phyloP scores from a whole-genome alignment of 2,888 invertebrate genomes.

The Homarus gammarus region DNA sequence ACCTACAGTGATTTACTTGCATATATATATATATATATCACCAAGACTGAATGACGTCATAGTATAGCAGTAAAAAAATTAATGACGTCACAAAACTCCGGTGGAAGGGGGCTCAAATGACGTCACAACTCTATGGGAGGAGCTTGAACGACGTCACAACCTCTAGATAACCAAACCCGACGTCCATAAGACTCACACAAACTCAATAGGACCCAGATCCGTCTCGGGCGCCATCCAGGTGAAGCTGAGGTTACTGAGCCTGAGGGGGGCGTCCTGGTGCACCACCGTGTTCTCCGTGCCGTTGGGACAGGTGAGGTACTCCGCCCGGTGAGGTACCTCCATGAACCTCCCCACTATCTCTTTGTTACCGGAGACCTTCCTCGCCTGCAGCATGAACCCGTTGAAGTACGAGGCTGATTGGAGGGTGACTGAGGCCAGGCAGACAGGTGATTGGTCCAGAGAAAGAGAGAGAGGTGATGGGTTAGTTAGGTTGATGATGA shows the following conservation, averaged over 20 bases:
- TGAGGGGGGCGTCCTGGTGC: slow-evolving; percentile 46
- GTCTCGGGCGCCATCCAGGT: slow-evolving; percentile 59
- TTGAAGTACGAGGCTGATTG: slow-evolving; percentile 59
- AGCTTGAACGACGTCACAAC: too few relatives aligned
- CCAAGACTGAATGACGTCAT: too few relatives aligned
- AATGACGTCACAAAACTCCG: too few relatives aligned
- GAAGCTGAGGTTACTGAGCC: slow-evolving; percentile 59
- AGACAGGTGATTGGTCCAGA: background rate
- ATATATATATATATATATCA: too few relatives aligned
- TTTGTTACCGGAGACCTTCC: slow-evolving; percentile 10
- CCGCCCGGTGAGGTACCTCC: slow-evolving; percentile 34
- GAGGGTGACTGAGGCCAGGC: slow-evolving; percentile 55
- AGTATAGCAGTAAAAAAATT: too few relatives aligned
- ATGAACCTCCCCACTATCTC: slow-evolving; percentile 58
- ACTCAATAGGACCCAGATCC: slow-evolving; percentile 51
- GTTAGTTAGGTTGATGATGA: too few relatives aligned
- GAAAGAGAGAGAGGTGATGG: too few relatives aligned
- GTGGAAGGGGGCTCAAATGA: too few relatives aligned
- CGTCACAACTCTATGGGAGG: too few relatives aligned
- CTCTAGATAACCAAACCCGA: background rate
- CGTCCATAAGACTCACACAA: slow-evolving; percentile 45
- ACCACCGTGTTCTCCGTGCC: slow-evolving; percentile 52
- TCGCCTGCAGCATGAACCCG: slow-evolving; percentile 66
- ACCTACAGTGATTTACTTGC: too few relatives aligned
- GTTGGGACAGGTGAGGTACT: slow-evolving; percentile 50